These are phyloP conservation scores for Augochlorella aurata DNA, from an alignment of 2,888 invertebrate species.

Conservation along the genomic window DNA sequence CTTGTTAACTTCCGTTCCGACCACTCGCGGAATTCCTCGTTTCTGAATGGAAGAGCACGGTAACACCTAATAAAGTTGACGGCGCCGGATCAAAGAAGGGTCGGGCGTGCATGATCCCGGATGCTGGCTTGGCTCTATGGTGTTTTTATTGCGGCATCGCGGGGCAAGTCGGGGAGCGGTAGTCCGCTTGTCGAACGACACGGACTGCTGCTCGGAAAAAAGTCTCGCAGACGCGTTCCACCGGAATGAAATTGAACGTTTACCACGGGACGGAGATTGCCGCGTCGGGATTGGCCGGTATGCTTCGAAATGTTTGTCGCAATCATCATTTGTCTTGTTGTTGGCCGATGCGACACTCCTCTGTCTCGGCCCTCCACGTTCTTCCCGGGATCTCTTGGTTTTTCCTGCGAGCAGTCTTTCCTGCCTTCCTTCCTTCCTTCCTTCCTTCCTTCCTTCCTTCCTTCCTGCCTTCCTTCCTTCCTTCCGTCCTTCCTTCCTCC, in stretches of 20 bases:
- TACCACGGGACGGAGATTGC: conserved; percentile 32
- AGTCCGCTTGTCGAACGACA: conserved; percentile 7
- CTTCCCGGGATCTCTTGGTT: conserved; percentile 28
- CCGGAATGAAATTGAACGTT: conserved; percentile 55
- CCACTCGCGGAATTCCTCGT: no score
- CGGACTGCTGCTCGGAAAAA: conserved; percentile 9
- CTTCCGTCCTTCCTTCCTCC: conserved; percentile 13
- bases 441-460: conserved; percentile 6
- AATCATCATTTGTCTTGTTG: conserved; percentile 64
- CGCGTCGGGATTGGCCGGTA: conserved; percentile 44
- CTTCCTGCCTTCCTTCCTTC: conserved; percentile 28
- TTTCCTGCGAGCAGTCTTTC: conserved; percentile 38
- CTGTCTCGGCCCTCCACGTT: neutral
- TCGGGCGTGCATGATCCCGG: neutral
- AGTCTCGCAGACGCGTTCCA: conserved; percentile 26
- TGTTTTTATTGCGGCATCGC: conserved; percentile 10
- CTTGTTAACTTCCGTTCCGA: no score
- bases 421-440: neutral
- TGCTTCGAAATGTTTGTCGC: conserved; percentile 58
- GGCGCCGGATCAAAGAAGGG: neutral
- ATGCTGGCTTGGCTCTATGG: neutral
- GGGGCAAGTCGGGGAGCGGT: neutral
- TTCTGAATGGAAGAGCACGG: neutral
- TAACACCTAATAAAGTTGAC: neutral
- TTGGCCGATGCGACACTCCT: conserved; percentile 39